Evolutionary conservation across 2,888 invertebrate genomes (phyloP).

Genomic region (Caenorhabditis wallacei): DNA sequence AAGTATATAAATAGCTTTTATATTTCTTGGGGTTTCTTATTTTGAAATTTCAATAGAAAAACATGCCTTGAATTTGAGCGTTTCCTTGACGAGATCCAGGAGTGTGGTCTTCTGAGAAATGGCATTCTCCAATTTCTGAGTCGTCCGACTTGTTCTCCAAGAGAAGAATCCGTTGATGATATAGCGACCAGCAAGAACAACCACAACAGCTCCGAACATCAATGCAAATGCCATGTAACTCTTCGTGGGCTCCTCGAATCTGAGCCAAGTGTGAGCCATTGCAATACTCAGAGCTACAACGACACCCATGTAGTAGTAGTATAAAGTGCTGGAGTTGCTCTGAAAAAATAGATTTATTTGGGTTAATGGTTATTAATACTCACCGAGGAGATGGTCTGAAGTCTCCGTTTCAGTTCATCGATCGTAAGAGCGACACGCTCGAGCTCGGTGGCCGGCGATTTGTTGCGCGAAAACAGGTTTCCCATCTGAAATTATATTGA

Average conservation of each 20-base stretch:
- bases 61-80: constrained; percentile 92
- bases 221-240: constrained; percentile 46
- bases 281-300: constrained; percentile 45
- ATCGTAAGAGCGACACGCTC: constrained; percentile 60
- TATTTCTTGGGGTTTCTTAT: not conserved
- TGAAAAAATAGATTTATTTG: constrained; percentile 18
- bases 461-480: constrained; percentile 46
- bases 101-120: constrained; percentile 85
- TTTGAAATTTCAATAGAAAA: not conserved
- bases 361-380: not conserved
- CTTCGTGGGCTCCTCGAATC: constrained; percentile 53
- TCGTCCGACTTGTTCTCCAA: constrained; percentile 55
- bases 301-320: constrained; percentile 54
- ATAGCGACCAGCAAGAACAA: constrained; percentile 54
- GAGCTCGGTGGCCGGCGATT: constrained; percentile 60
- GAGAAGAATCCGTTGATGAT: constrained; percentile 51
- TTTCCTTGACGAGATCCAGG: constrained; percentile 96
- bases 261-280: constrained; percentile 58
- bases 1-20: no score
- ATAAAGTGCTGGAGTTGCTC: constrained; percentile 54
- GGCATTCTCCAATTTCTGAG: constrained; percentile 65
- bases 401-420: constrained; percentile 47
- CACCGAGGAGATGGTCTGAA: constrained; percentile 48
- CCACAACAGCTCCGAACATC: constrained; percentile 23
- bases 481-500: constrained; percentile 52